Conservation (phyloP, 2,113 vertebrate species). For the Ammodytes dubius region DNA sequence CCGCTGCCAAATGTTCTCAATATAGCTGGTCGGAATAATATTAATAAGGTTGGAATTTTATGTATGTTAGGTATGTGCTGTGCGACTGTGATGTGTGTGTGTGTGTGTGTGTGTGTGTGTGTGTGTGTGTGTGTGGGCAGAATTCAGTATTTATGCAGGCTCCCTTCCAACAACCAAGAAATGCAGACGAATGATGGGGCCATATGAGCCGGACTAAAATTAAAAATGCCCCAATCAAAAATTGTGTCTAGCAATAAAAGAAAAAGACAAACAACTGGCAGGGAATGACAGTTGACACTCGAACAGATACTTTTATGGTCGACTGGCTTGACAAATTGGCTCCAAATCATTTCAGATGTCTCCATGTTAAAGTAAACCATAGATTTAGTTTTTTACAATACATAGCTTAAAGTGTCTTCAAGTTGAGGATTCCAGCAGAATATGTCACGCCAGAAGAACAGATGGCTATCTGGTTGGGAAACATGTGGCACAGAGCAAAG, state of each 20-base stretch:
- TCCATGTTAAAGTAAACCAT: neutral
- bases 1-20: constrained; percentile 16
- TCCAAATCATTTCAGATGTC: constrained; percentile 21
- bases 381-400: constrained; percentile 6
- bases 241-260: constrained; percentile 1
- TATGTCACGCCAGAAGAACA: constrained; percentile 42
- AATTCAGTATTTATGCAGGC: constrained; percentile 22
- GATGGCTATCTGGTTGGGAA: constrained; percentile 63
- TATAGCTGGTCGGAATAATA: constrained; percentile 2
- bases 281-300: constrained; percentile 33
- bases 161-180: constrained; percentile 11
- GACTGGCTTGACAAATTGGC: constrained; percentile 44
- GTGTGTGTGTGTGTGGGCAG: neutral
- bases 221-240: constrained; percentile 61
- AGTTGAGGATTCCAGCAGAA: constrained; percentile 13
- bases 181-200: constrained; percentile 7
- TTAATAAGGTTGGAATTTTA: neutral
- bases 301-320: constrained; percentile 31
- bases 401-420: neutral
- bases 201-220: constrained; percentile 38
- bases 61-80: neutral
- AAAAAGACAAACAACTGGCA: constrained; percentile 32
- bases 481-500: constrained; percentile 20
- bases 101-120: neutral
- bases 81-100: too few species aligned